Base-by-base conservation (phyloP, 2,113 vertebrate genomes). In the Brevimyrus niger region DNA sequence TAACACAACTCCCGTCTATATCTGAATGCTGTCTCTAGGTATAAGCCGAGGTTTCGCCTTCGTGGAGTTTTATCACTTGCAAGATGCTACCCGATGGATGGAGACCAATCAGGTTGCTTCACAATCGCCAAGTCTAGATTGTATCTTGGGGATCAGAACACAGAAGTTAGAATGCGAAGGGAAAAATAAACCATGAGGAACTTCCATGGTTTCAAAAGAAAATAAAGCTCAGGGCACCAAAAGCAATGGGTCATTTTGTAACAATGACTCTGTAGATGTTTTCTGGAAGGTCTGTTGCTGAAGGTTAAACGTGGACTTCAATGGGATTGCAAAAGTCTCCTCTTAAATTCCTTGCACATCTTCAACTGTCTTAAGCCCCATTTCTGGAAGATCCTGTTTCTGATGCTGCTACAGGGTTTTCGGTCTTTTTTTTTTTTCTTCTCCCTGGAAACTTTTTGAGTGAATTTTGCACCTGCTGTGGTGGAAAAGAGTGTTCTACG, bases 1-100 rank as follows among this genome's bases (percentile, higher is more conserved):
- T 99, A 99, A 99, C 98, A 99, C 98, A 95, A 99, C 97, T 99
- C 98, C 98, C 98, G 98, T 99, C 98, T 99, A 99, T 99, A 99
- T 99, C 97, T 99, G 98, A 99, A 99, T 99, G 98, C 98, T 99
- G 98, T 99, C 98, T 99, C 98, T 99, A 99, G 98, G 98, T 99
- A 98, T 99, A 99, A 99, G 98, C 98, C 98, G 98, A 98, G 98
- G 98, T 99, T 99, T 99, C 98, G 98, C 98, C 98, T 99, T 99
- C 98, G 98, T 99, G 98, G 98, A 99, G 98, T 99, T 99, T 99
- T 99, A 99, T 99, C 98, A 99, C 98, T 99, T 99, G 98, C 98
- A 99, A 99, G 98, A 99, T 99, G 98, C 98, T 99, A 99, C 98
- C 97, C 98, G 98, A 98, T 99, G 98, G 98, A 99, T 99, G 98